Evolutionary conservation across 2,113 vertebrate species (phyloP).

Genomic region (Cyprinus carpio): DNA sequence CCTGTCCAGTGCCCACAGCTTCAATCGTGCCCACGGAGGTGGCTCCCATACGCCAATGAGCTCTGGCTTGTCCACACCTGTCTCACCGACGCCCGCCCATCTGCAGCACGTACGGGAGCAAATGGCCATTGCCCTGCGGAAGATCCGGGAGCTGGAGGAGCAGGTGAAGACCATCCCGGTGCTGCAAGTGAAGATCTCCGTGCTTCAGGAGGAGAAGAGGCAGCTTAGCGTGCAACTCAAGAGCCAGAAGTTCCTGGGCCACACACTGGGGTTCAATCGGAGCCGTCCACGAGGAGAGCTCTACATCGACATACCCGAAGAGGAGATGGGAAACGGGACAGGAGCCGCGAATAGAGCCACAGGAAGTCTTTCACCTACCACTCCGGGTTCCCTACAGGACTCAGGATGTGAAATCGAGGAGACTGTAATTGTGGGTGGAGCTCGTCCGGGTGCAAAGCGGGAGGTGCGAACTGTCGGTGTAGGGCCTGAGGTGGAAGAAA

Average conservation of each 20-base stretch:
- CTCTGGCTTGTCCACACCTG: conserved; percentile 86
- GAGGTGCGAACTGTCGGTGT: conserved; percentile 75
- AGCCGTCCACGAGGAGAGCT: conserved; percentile 78
- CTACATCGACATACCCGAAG: conserved; percentile 86
- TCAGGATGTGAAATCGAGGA: conserved; percentile 77
- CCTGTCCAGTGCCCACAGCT: conserved; percentile 78
- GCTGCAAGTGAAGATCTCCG: conserved; percentile 89
- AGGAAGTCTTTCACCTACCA: conserved; percentile 65
- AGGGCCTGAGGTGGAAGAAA: conserved; percentile 64
- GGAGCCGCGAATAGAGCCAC: conserved; percentile 45
- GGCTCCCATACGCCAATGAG: conserved; percentile 79
- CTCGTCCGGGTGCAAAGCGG: conserved; percentile 62
- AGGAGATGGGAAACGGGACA: conserved; percentile 63
- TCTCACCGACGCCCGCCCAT: conserved; percentile 84
- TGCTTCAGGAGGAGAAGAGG: conserved; percentile 90
- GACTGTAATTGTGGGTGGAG: conserved; percentile 72
- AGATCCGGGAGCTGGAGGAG: conserved; percentile 87
- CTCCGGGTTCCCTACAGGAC: conserved; percentile 68
- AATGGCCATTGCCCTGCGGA: conserved; percentile 85
- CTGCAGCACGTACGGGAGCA: conserved; percentile 89
- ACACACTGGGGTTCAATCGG: conserved; percentile 73
- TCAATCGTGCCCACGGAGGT: conserved; percentile 69
- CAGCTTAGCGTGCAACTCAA: conserved; percentile 90
- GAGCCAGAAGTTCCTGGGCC: conserved; percentile 88
- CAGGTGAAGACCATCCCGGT: conserved; percentile 92